phyloP scores from a whole-genome alignment of 2,888 invertebrate species.

The Isotomurus palustris region DNA sequence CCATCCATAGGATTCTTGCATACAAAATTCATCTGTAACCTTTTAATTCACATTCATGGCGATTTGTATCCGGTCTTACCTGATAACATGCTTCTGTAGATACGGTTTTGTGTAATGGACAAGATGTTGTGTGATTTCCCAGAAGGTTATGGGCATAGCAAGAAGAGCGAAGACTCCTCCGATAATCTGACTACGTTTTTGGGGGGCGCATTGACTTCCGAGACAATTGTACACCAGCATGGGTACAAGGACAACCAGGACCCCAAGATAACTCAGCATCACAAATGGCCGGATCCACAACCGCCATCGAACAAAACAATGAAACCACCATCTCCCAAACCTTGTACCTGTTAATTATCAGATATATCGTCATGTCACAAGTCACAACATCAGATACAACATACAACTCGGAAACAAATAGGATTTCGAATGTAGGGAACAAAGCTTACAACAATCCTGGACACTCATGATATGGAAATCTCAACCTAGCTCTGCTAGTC shows the following conservation, averaged over 20 bases:
- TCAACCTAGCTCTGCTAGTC: too few relatives aligned
- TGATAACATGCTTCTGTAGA: slow-evolving; percentile 88
- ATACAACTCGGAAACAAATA: too few relatives aligned
- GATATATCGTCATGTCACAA: slow-evolving; percentile 28
- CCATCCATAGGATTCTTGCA: slow-evolving; percentile 88
- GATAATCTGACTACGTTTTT: background rate
- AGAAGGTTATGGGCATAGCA: slow-evolving; percentile 85
- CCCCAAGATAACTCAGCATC: slow-evolving; percentile 70
- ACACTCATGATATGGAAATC: too few relatives aligned
- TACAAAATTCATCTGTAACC: background rate
- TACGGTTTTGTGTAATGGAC: slow-evolving; percentile 81
- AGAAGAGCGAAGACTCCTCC: slow-evolving; percentile 81
- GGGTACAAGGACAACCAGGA: slow-evolving; percentile 79
- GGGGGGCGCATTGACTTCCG: slow-evolving; percentile 18
- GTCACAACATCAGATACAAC: too few relatives aligned
- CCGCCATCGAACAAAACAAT: slow-evolving; percentile 60
- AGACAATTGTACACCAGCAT: slow-evolving; percentile 67
- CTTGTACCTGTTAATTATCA: too few relatives aligned
- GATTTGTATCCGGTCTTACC: slow-evolving; percentile 54
- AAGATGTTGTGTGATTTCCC: slow-evolving; percentile 92
- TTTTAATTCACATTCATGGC: background rate
- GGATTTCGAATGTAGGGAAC: too few relatives aligned
- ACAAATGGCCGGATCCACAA: slow-evolving; percentile 85
- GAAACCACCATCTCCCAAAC: slow-evolving; percentile 41
- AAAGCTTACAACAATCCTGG: too few relatives aligned